Conservation (phyloP, 2,797 vertebrate genomes). For the Melanotaenia maccullochi region DNA sequence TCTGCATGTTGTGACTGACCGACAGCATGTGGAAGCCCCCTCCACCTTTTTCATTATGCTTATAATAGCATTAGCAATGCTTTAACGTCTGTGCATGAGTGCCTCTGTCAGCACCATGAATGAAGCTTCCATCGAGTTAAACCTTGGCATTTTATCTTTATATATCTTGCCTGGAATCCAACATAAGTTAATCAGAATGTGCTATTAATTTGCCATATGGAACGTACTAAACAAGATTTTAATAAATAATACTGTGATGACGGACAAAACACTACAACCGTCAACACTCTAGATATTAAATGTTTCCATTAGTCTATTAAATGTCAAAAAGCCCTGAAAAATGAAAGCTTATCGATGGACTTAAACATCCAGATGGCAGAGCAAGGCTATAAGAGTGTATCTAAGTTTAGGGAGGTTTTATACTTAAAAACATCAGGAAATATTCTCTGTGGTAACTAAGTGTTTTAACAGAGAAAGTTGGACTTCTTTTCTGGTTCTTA, state of each 20-base stretch:
- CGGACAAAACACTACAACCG: conserved; percentile 1
- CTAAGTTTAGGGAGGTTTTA: too few relatives aligned
- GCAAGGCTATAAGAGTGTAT: background rate
- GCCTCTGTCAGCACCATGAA: conserved; percentile 49
- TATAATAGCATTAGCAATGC: conserved; percentile 58
- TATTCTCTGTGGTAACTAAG: too few relatives aligned
- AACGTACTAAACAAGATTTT: conserved; percentile 4
- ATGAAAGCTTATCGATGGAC: background rate
- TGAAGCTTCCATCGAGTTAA: conserved; percentile 57
- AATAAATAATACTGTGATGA: background rate
- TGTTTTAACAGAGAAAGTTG: too few relatives aligned
- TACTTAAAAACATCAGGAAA: too few relatives aligned
- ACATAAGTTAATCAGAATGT: conserved; percentile 50
- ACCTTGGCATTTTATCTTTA: conserved; percentile 45
- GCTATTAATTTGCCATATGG: conserved; percentile 24
- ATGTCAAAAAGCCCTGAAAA: background rate
- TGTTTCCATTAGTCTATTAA: background rate
- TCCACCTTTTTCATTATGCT: conserved; percentile 36
- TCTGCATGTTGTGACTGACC: conserved; percentile 41
- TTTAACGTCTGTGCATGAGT: conserved; percentile 67
- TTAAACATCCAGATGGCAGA: background rate
- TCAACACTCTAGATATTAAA: background rate
- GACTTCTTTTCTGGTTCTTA: too few relatives aligned
- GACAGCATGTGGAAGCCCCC: conserved; percentile 23
- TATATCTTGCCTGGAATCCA: conserved; percentile 44